Evolutionary conservation across 2,113 vertebrate species (phyloP).

Genomic region (Haemorhous mexicanus): DNA sequence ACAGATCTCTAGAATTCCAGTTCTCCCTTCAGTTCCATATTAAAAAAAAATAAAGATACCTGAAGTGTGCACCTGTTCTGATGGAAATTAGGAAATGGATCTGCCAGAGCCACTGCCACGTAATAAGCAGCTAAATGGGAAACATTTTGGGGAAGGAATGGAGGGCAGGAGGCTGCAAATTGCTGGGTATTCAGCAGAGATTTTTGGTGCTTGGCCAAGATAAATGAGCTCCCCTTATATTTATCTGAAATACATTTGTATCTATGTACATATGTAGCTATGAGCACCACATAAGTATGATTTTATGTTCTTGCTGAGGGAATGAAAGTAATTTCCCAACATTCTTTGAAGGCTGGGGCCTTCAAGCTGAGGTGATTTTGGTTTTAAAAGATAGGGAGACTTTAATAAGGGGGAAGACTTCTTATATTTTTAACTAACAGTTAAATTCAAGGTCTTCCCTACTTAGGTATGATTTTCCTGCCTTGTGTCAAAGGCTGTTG

Average conservation of each 20-base stretch:
- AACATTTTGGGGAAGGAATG: neutral
- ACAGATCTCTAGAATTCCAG: neutral
- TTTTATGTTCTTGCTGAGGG: neutral
- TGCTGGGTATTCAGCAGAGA: neutral
- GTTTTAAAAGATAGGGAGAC: neutral
- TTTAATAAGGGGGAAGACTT: neutral
- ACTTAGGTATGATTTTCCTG: neutral
- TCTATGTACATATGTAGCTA: neutral
- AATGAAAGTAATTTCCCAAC: neutral
- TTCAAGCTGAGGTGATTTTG: neutral
- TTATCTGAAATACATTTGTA: neutral
- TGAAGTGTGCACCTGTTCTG: neutral
- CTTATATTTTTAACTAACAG: neutral
- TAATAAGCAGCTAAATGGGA: neutral
- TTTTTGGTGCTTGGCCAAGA: neutral
- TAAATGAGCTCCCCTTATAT: neutral
- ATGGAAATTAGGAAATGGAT: neutral
- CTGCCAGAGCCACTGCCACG: neutral
- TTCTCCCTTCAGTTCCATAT: neutral
- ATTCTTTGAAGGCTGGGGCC: neutral
- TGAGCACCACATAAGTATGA: neutral
- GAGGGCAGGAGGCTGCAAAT: neutral
- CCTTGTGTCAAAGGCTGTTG: constrained; percentile 23
- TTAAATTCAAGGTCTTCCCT: neutral
- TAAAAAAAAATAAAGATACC: neutral